These are phyloP conservation scores for Ciconia stormi DNA, from an alignment of 2,113 vertebrate species.

Conservation along the genomic window DNA sequence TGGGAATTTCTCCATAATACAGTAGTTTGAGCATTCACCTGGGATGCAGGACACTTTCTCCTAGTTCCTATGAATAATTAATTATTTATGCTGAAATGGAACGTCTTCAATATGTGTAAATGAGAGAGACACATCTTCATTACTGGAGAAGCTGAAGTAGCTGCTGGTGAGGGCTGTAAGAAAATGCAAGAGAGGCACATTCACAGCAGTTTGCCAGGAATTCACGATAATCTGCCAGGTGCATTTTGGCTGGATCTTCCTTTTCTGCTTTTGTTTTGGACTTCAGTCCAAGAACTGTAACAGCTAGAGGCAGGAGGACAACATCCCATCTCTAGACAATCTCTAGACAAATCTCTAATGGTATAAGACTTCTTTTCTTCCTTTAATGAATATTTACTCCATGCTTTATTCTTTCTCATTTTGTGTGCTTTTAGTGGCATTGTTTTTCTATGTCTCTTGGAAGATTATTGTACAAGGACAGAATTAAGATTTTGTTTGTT, in stretches of 20 bases:
- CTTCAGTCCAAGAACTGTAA: constrained; percentile 9
- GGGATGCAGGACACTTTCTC: not conserved
- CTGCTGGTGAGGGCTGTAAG: not conserved
- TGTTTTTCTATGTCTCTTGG: not conserved
- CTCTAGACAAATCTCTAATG: not conserved
- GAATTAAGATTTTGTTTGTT: not conserved
- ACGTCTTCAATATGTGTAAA: not conserved
- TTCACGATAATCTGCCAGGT: not conserved
- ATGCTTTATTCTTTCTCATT: not conserved
- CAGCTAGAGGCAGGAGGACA: not conserved
- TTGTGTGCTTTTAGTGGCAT: not conserved
- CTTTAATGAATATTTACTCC: not conserved
- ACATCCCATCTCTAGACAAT: not conserved
- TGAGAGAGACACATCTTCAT: constrained; percentile 38
- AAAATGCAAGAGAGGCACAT: constrained; percentile 5
- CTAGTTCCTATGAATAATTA: not conserved
- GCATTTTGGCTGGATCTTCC: constrained; percentile 24
- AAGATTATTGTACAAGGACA: not conserved
- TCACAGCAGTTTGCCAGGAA: constrained; percentile 37
- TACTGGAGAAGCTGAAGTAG: constrained; percentile 12
- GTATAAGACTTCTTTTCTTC: not conserved
- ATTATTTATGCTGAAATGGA: constrained; percentile 15
- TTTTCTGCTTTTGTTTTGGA: constrained; percentile 30
- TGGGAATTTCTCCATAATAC: not conserved
- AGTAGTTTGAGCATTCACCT: not conserved